phyloP scores from a whole-genome alignment of 1,140 invertebrate genomes.

The Pissodes strobi region DNA sequence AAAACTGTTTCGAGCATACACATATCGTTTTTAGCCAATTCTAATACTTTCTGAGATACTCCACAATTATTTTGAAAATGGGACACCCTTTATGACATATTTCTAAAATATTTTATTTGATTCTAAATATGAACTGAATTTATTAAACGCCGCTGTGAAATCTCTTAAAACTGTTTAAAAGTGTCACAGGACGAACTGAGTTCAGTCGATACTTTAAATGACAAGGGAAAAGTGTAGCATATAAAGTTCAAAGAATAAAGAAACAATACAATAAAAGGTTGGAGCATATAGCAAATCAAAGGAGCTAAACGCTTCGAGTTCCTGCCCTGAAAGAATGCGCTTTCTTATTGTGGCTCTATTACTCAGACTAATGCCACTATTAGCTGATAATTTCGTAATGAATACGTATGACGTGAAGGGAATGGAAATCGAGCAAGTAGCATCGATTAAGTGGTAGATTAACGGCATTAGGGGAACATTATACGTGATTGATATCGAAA shows the following conservation, averaged over 20 bases:
- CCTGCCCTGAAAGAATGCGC: neutral
- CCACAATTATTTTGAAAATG: no score
- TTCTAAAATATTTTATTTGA: no score
- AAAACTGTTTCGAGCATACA: no score
- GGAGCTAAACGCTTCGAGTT: neutral
- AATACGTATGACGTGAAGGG: slow-evolving; percentile 52
- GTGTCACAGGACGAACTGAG: no score
- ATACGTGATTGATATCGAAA: slow-evolving; percentile 50
- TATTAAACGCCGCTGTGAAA: no score
- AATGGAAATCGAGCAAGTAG: slow-evolving; percentile 32
- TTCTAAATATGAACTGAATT: no score
- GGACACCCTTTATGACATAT: no score
- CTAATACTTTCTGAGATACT: no score
- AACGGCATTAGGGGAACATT: slow-evolving; percentile 48
- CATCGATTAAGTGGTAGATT: slow-evolving; percentile 54
- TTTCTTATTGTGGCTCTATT: slow-evolving; percentile 23
- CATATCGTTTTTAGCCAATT: no score
- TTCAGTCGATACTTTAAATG: no score
- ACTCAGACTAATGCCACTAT: slow-evolving; percentile 48
- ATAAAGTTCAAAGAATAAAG: neutral
- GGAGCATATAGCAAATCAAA: neutral
- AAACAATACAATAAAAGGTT: slow-evolving; percentile 2
- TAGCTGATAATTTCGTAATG: slow-evolving; percentile 55
- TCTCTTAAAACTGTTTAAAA: no score
- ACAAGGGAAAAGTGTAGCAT: no score